Conservation (phyloP, 2,113 vertebrate genomes). For the Pterocles gutturalis region DNA sequence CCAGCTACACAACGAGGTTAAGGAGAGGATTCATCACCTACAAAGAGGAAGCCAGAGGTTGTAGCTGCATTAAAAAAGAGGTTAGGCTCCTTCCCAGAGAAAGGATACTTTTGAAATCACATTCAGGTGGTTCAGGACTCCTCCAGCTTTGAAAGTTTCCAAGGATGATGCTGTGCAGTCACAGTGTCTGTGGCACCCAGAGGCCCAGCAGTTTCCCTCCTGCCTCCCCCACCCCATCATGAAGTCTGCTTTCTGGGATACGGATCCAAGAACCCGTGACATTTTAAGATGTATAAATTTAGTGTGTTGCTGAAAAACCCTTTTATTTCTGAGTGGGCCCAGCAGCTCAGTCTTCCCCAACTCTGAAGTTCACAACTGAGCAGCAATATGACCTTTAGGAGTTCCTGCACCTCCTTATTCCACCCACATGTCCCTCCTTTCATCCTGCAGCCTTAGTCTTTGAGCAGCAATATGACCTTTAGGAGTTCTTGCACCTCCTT, state of each 20-base stretch:
- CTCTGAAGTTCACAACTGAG: not conserved
- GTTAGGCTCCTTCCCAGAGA: not conserved
- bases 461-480: not conserved
- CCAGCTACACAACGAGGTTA: not conserved
- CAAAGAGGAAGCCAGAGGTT: not conserved
- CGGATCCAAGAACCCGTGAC: rapidly evolving
- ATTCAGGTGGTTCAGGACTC: not conserved
- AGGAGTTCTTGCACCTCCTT: not conserved
- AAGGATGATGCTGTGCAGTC: no score
- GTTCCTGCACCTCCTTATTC: not conserved
- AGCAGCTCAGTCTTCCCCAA: not conserved
- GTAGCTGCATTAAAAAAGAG: not conserved
- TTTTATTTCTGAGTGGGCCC: not conserved
- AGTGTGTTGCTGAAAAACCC: not conserved
- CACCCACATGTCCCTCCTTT: not conserved
- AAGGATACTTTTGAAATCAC: not conserved
- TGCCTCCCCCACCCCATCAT: rapidly evolving
- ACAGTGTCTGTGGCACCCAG: not conserved
- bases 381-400: not conserved
- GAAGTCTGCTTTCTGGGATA: not conserved
- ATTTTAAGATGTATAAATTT: not conserved
- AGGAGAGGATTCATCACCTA: not conserved
- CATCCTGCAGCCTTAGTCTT: not conserved
- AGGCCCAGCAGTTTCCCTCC: not conserved
- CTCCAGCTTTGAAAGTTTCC: not conserved